A percentile compares a stretch with the other conserved stretches of the same genome.
phyloP scores from a whole-genome alignment of 2,113 vertebrate species.

The Coturnix japonica region DNA sequence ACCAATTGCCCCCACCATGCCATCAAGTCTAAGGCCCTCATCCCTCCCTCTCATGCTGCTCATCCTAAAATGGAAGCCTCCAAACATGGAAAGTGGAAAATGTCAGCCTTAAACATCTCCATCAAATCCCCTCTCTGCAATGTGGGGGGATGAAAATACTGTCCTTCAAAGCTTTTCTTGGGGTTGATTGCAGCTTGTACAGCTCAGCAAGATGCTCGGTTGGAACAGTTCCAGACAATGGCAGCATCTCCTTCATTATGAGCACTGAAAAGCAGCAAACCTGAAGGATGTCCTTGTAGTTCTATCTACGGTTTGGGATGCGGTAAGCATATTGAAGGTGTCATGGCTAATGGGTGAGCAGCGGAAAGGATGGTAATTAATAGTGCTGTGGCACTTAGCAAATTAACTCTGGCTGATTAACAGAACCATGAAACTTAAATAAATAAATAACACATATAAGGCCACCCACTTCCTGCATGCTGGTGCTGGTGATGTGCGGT shows the following conservation, averaged over 20 bases:
- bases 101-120: background rate
- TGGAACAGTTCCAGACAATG: slow-evolving; percentile 21
- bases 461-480: background rate
- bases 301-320: background rate
- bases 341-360: background rate
- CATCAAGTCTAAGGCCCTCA: background rate
- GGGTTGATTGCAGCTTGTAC: slow-evolving; percentile 17
- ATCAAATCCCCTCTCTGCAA: background rate
- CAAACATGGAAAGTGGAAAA: slow-evolving; percentile 7
- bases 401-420: slow-evolving; percentile 13
- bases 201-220: slow-evolving; percentile 24
- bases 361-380: background rate
- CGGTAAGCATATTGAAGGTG: background rate
- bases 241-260: background rate
- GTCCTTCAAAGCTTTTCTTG: slow-evolving; percentile 11
- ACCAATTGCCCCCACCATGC: rapidly evolving
- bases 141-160: background rate
- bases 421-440: background rate
- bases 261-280: background rate
- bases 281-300: slow-evolving; percentile 14
- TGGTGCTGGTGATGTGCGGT: background rate
- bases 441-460: background rate
- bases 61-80: background rate
- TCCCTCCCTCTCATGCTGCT: background rate
- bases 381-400: background rate